These are phyloP conservation scores for Dasyurus viverrinus DNA, from an alignment of 2,113 vertebrate genomes.

Conservation along the genomic window DNA sequence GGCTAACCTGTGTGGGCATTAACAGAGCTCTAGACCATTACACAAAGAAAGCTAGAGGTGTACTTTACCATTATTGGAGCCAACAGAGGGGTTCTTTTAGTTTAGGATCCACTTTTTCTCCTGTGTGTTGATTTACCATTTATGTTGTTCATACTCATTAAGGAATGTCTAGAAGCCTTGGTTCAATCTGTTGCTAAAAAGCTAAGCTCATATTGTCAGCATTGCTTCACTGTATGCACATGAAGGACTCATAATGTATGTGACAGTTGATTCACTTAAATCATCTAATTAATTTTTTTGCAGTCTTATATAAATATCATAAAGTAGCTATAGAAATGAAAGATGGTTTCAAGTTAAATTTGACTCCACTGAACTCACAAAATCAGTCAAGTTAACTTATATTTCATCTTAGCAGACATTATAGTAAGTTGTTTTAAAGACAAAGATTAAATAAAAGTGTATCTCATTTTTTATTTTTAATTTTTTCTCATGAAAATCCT, in stretches of 20 bases:
- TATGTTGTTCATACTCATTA: constrained; percentile 76
- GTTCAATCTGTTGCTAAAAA: constrained; percentile 74
- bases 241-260: constrained; percentile 72
- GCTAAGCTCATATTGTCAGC: constrained; percentile 77
- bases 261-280: constrained; percentile 81
- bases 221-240: constrained; percentile 80
- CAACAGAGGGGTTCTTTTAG: constrained; percentile 73
- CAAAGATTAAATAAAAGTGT: constrained; percentile 37
- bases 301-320: constrained; percentile 72
- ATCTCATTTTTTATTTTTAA: constrained; percentile 61
- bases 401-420: constrained; percentile 67
- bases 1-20: not conserved
- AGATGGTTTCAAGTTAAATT: constrained; percentile 74
- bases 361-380: constrained; percentile 57
- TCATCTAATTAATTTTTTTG: constrained; percentile 81
- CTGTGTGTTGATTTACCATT: constrained; percentile 73
- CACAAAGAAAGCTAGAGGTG: constrained; percentile 60
- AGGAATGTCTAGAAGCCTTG: constrained; percentile 75
- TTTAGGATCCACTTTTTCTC: constrained; percentile 68
- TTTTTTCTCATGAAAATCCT: constrained; percentile 58
- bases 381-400: constrained; percentile 49
- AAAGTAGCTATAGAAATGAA: constrained; percentile 67
- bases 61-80: constrained; percentile 67
- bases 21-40: constrained; percentile 30
- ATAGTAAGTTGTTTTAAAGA: constrained; percentile 65